Evolutionary conservation across 2,888 invertebrate species (phyloP), one percentile per base, ranked within the genome.

Genomic region (Siphlonurus alternatus): DNA sequence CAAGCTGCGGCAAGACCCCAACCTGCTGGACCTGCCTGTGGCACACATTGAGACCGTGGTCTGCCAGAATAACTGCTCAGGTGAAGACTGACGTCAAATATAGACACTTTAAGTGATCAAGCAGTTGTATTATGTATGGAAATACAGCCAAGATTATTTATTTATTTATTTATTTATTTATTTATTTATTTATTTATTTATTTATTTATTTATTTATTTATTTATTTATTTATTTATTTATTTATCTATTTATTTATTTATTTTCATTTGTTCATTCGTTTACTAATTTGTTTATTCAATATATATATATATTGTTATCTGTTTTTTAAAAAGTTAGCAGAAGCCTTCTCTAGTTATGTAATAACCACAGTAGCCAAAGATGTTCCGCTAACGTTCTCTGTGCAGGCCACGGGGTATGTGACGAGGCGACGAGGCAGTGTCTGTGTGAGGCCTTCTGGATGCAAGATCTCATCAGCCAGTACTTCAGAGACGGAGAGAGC

Each of bases 361-460:
- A 20, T 20, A 20, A 22, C 2, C 2, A 15, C 18, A 18, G 2
- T 1, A 1, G 59, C 10, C 22, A 59, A 22, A 23, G 2, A 1
- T 51, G 2, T 1, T n/a, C 20, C 20, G 22, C 53, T 22, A 22
- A 62, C 15, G 54, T 62, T 63, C 38, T 19, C 63, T 62, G 65
- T 69, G 3, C 66, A 77, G 80, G 80, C 5, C 95, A 96, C 76
- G 96, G 96, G 63, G 81, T 82, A 51, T 96, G 96, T 77, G 87
- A 93, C 74, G 86, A 87, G 72, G 83, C 86, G 69, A 85, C 89
- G 3, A 82, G 94, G 70, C 81, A 84, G 64, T 96, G 95, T 73
- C 81, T 89, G 71, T 96, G 95, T 76, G 93, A 95, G 76, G 89
- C 93, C 22, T 95, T 95, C 79, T 96, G 96, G 96, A 95, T 95